phyloP scores from a whole-genome alignment of 2,113 vertebrate species.

The Heterochromis multidens region DNA sequence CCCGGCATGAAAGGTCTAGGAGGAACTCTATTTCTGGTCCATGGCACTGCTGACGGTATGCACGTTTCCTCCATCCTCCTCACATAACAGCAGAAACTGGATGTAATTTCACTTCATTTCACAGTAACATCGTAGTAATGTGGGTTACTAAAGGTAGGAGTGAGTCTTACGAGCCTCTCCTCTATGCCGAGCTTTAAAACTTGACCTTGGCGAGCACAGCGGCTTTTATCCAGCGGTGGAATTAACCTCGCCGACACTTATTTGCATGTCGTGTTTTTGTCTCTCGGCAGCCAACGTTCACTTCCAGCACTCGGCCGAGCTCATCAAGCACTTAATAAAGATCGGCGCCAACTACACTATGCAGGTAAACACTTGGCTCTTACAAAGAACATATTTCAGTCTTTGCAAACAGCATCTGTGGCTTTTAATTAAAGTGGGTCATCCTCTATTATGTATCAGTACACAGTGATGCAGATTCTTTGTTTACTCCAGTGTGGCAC shows the following conservation, averaged over 20 bases:
- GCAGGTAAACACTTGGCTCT: constrained; percentile 78
- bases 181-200: background rate
- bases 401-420: background rate
- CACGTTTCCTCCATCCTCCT: background rate
- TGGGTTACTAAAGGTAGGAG: background rate
- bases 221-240: background rate
- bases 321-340: constrained; percentile 94
- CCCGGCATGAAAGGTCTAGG: constrained; percentile 84
- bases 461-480: background rate
- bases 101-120: background rate
- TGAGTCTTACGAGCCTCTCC: background rate
- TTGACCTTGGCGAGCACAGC: background rate
- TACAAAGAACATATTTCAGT: background rate
- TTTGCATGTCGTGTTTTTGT: background rate
- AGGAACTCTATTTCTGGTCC: constrained; percentile 87
- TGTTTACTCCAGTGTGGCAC: background rate
- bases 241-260: background rate
- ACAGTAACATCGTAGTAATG: background rate
- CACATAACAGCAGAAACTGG: background rate
- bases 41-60: constrained; percentile 93
- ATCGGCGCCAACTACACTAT: constrained; percentile 93
- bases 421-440: background rate
- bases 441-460: background rate
- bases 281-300: constrained; percentile 87
- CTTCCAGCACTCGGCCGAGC: constrained; percentile 95